These are phyloP conservation scores for Threskiornis aethiopicus DNA, from an alignment of 2,797 vertebrate species.

Conservation along the genomic window DNA sequence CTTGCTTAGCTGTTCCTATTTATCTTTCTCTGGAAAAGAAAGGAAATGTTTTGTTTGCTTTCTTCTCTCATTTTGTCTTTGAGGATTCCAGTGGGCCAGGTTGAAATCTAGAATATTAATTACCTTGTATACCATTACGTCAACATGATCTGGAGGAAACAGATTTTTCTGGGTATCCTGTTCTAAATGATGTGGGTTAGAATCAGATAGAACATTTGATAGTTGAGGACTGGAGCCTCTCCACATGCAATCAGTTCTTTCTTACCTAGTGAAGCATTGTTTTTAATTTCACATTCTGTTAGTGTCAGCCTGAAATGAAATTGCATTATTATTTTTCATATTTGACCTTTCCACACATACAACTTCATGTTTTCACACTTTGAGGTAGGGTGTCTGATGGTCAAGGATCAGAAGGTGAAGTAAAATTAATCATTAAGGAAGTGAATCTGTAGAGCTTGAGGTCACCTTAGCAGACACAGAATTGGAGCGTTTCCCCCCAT, in stretches of 20 bases:
- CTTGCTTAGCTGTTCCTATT: conserved; percentile 32
- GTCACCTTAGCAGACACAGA: not conserved
- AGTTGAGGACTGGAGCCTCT: not conserved
- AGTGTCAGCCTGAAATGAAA: not conserved
- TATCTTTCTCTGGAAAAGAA: conserved; percentile 44
- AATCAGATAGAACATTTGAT: not conserved
- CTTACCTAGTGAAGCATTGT: not conserved
- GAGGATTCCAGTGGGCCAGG: not conserved
- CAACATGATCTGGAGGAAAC: conserved; percentile 50
- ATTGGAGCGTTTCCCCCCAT: not conserved
- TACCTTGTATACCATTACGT: not conserved
- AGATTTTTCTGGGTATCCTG: conserved; percentile 60
- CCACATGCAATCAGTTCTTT: not conserved
- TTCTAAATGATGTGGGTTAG: not conserved
- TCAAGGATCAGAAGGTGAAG: not conserved
- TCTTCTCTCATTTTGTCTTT: conserved; percentile 2
- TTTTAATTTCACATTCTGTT: not conserved
- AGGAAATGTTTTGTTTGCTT: conserved; percentile 53
- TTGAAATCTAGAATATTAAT: conserved; percentile 52
- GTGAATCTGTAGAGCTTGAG: not conserved
- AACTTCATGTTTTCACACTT: not conserved
- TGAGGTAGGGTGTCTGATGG: not conserved
- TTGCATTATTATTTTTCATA: not conserved
- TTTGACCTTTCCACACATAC: not conserved
- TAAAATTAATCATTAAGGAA: not conserved